Percentiles rank a stretch among this genome's conserved stretches.
Conservation (phyloP, 2,113 vertebrate species). For the Rhegmatorhina hoffmannsi region DNA sequence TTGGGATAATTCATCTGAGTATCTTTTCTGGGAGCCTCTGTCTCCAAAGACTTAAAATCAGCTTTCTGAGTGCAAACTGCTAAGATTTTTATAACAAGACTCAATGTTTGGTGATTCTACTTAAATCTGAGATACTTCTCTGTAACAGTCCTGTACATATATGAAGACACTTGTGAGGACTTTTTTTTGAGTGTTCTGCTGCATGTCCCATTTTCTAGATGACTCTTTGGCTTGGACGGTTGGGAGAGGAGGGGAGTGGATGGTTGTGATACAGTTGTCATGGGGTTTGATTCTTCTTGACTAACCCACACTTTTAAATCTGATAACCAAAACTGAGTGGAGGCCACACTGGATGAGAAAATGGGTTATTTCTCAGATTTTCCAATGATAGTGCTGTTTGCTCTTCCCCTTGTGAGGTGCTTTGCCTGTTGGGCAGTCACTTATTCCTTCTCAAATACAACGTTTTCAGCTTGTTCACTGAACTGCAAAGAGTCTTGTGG, state of each 20-base stretch:
- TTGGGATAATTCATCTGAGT: not conserved
- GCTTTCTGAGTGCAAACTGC: not conserved
- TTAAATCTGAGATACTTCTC: not conserved
- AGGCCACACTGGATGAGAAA: not conserved
- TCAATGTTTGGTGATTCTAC: not conserved
- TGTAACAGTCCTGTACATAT: fast-evolving
- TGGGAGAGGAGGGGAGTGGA: too few species aligned
- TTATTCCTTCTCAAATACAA: not conserved
- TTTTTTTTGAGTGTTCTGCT: not conserved
- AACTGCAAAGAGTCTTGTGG: not conserved
- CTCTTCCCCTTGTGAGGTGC: not conserved
- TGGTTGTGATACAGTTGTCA: not conserved
- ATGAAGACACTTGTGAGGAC: not conserved
- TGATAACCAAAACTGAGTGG: not conserved
- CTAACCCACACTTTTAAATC: not conserved
- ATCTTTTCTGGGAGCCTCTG: not conserved
- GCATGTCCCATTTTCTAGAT: fast-evolving
- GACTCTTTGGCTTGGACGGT: not conserved
- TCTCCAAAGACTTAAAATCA: not conserved
- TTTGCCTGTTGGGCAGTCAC: not conserved
- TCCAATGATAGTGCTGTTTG: not conserved
- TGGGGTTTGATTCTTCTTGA: not conserved
- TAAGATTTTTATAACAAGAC: not conserved
- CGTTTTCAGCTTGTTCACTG: not conserved
- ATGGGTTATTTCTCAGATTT: not conserved